These are phyloP conservation scores for Monodelphis domestica DNA, from an alignment of 2,797 vertebrate species.

Conservation along the genomic window DNA sequence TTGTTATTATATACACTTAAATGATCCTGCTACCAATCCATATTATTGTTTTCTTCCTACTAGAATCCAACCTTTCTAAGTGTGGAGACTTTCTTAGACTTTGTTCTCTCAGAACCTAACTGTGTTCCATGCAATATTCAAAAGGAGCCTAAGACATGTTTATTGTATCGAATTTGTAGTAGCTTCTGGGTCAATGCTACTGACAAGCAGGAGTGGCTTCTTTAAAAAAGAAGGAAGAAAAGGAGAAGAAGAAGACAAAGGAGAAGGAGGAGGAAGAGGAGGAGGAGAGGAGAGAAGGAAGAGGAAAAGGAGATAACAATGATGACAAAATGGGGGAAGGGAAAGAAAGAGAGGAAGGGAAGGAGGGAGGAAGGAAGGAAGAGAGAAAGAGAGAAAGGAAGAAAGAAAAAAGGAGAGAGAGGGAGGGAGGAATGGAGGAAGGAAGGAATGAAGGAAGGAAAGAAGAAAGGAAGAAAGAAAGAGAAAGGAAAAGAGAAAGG, in stretches of 20 bases:
- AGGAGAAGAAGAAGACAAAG: background rate
- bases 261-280: background rate
- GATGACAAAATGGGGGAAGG: no score
- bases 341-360: background rate
- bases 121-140: background rate
- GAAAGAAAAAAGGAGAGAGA: background rate
- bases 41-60: background rate
- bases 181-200: background rate
- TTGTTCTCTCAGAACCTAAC: background rate
- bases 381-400: background rate
- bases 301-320: background rate
- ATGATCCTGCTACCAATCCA: background rate
- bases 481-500: background rate
- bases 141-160: background rate
- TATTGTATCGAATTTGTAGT: background rate
- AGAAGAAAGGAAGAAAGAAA: background rate
- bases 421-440: background rate
- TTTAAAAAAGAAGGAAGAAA: background rate
- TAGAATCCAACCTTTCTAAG: background rate
- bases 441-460: background rate
- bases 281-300: no score
- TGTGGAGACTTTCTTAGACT: background rate
- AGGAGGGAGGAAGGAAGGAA: rapidly evolving
- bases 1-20: background rate
- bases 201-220: background rate